These are phyloP conservation scores for Struthio camelus DNA, from an alignment of 2,113 vertebrate genomes.

Conservation along the genomic window DNA sequence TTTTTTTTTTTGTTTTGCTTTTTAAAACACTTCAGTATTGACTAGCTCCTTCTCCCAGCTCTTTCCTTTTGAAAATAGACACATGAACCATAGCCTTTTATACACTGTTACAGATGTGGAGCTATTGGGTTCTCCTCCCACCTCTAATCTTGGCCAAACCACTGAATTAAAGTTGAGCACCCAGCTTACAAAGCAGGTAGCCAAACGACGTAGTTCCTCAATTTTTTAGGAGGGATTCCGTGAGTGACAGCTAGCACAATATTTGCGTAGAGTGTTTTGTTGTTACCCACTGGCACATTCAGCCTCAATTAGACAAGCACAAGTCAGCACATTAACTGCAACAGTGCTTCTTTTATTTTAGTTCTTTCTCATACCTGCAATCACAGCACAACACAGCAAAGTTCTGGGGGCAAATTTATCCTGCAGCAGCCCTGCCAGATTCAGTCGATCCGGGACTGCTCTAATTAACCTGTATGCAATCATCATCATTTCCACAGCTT, in stretches of 20 bases:
- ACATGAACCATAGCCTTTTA: not conserved
- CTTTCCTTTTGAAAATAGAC: not conserved
- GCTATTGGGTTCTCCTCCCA: not conserved
- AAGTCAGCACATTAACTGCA: conserved; percentile 54
- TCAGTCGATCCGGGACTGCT: not conserved
- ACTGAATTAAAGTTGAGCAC: not conserved
- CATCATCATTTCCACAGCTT: not conserved
- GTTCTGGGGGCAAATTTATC: not conserved
- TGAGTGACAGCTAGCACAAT: not conserved
- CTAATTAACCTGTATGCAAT: not conserved
- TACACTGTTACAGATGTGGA: not conserved
- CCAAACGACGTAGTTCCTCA: not conserved
- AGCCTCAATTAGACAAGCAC: conserved; percentile 52
- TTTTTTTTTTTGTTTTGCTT: not conserved
- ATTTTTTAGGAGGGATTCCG: not conserved
- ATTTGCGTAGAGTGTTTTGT: conserved; percentile 28
- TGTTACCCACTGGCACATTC: conserved; percentile 33
- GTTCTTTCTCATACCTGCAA: not conserved
- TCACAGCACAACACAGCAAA: not conserved
- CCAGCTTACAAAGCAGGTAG: not conserved
- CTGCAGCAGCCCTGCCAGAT: not conserved
- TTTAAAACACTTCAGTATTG: not conserved
- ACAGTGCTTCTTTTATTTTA: not conserved
- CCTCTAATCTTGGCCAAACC: not conserved
- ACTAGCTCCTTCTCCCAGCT: not conserved